A percentile compares a stretch with the other conserved stretches of the same genome.
Conservation (phyloP, 2,797 vertebrate genomes). For the Acanthurus leucopareius region DNA sequence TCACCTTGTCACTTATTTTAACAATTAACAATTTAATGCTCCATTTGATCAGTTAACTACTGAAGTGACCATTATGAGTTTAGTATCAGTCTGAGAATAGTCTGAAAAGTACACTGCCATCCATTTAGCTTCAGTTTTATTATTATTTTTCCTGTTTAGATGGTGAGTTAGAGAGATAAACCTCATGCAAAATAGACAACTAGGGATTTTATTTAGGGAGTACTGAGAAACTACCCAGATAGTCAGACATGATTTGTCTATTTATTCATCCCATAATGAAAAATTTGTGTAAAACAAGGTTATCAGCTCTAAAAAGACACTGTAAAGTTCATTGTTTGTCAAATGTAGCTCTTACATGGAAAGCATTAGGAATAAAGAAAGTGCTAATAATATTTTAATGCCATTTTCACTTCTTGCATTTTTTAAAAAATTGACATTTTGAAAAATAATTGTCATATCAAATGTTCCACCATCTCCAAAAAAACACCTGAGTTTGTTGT, state of each 20-base stretch:
- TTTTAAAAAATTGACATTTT: no score
- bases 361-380: not conserved
- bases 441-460: no score
- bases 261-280: not conserved
- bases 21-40: not conserved
- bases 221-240: not conserved
- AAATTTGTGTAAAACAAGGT: not conserved
- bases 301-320: not conserved
- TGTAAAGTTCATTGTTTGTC: not conserved
- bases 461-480: no score
- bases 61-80: conserved; percentile 9
- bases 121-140: not conserved
- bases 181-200: not conserved
- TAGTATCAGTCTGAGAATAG: conserved; percentile 16
- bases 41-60: not conserved
- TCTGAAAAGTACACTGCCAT: no score
- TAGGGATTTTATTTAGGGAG: not conserved
- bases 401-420: no score
- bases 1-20: not conserved
- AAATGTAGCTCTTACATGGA: not conserved
- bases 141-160: not conserved
- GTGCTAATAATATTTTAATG: not conserved
- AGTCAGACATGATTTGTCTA: not conserved
- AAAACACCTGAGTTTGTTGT: no score
- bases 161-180: not conserved